Conservation (phyloP, 2,797 vertebrate genomes). For the Picus viridis region DNA sequence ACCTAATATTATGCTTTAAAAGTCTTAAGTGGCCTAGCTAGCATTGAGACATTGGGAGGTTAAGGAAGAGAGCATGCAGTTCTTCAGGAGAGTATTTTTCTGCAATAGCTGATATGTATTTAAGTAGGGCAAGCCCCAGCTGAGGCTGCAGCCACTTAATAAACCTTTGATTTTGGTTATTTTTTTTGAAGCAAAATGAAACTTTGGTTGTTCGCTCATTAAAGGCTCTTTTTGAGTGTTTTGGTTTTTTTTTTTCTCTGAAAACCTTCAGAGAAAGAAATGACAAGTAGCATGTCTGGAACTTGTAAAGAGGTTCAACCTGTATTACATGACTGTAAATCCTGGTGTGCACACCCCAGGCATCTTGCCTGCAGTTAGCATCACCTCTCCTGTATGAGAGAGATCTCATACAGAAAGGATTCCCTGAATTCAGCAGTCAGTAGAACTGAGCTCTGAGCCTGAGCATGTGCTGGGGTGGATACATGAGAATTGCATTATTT, state of each 20-base stretch:
- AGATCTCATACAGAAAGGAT: not conserved
- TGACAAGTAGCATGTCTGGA: not conserved
- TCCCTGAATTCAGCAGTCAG: not conserved
- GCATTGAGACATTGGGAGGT: not conserved
- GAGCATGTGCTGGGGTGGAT: not conserved
- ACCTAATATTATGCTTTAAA: slow-evolving; percentile 28
- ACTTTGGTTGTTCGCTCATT: not conserved
- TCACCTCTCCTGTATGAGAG: not conserved
- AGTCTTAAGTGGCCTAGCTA: not conserved
- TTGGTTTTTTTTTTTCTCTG: not conserved
- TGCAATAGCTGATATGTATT: not conserved
- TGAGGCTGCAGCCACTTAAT: not conserved
- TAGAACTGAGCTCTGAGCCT: not conserved
- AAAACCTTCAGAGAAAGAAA: not conserved
- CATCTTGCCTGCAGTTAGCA: not conserved
- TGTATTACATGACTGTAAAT: not conserved
- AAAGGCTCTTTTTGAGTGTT: not conserved
- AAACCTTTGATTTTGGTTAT: not conserved
- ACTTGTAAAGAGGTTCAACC: not conserved
- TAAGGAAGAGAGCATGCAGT: not conserved
- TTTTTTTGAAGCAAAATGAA: not conserved
- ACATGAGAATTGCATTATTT: not conserved
- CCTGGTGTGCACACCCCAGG: not conserved
- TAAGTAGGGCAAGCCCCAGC: not conserved
- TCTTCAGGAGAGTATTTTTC: not conserved